These are phyloP conservation scores for Axea sp. DNA, from an alignment of 2,888 invertebrate genomes.

Conservation along the genomic window DNA sequence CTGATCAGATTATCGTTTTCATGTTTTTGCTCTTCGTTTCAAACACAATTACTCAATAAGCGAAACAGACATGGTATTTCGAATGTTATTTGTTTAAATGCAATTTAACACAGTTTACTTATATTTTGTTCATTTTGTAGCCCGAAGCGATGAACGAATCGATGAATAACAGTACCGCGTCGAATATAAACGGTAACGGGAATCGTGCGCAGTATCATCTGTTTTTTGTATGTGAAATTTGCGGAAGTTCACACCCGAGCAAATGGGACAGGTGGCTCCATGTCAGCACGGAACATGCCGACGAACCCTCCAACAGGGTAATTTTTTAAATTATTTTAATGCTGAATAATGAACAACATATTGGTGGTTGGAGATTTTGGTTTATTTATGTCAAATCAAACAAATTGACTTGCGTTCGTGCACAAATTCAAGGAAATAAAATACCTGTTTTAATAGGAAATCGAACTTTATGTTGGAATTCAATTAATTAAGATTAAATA, in stretches of 20 bases:
- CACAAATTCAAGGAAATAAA: too few relatives aligned
- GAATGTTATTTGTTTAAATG: too few relatives aligned
- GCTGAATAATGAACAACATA: too few relatives aligned
- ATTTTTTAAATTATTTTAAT: constrained; percentile 33
- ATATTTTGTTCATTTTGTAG: constrained; percentile 55
- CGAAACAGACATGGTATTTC: too few relatives aligned
- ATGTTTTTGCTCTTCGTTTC: constrained; percentile 7
- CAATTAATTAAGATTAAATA: too few relatives aligned
- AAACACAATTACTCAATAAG: neutral
- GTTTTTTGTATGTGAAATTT: constrained; percentile 80
- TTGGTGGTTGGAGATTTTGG: too few relatives aligned
- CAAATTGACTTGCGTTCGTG: too few relatives aligned
- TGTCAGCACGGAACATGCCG: constrained; percentile 77
- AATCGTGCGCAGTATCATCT: constrained; percentile 77
- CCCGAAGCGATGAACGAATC: constrained; percentile 69
- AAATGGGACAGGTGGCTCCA: constrained; percentile 81
- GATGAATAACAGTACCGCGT: constrained; percentile 63
- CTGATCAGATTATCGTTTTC: too few relatives aligned
- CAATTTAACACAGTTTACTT: too few relatives aligned
- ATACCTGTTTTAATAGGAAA: too few relatives aligned
- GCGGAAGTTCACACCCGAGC: constrained; percentile 79
- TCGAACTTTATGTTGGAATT: too few relatives aligned
- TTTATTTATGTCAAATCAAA: too few relatives aligned
- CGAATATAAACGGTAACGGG: constrained; percentile 71
- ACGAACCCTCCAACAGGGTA: constrained; percentile 76